Percentiles rank a stretch among this genome's conserved stretches.
Evolutionary conservation across 2,797 vertebrate genomes (phyloP).

Genomic region (Eremophila alpestris): DNA sequence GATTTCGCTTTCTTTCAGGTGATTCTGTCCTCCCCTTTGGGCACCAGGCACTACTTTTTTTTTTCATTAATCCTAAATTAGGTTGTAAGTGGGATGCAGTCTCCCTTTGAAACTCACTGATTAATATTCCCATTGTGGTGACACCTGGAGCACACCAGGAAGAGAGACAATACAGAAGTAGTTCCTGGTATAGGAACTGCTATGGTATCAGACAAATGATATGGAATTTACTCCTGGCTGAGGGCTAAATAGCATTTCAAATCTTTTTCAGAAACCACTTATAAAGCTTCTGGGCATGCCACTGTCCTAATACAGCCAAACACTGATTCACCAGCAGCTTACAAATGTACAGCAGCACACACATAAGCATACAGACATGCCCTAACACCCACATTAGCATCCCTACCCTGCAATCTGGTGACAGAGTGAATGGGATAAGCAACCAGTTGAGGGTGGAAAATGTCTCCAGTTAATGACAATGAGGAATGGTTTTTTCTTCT

Average conservation of each 20-base stretch:
- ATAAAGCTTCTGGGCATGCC: conserved; percentile 24
- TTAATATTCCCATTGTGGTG: neutral
- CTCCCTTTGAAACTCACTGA: neutral
- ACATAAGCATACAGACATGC: neutral
- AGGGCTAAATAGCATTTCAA: neutral
- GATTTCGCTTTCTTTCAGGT: neutral
- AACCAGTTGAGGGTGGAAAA: neutral
- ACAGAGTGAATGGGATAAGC: neutral
- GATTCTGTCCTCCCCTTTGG: neutral
- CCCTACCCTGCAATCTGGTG: neutral
- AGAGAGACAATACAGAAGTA: neutral
- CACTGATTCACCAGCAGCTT: conserved; percentile 17
- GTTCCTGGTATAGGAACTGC: neutral
- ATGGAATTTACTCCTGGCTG: neutral
- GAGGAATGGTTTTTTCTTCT: neutral
- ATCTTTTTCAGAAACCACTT: neutral
- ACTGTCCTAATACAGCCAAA: conserved; percentile 16
- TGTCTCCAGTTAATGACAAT: neutral
- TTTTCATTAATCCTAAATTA: neutral
- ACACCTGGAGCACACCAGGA: neutral
- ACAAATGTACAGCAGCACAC: neutral
- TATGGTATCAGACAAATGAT: neutral
- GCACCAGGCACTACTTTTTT: neutral
- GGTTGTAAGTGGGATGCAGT: neutral
- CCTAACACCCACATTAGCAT: neutral